Evolutionary conservation across 2,888 invertebrate genomes (phyloP).

Genomic region (Eustalomyia histrio): DNA sequence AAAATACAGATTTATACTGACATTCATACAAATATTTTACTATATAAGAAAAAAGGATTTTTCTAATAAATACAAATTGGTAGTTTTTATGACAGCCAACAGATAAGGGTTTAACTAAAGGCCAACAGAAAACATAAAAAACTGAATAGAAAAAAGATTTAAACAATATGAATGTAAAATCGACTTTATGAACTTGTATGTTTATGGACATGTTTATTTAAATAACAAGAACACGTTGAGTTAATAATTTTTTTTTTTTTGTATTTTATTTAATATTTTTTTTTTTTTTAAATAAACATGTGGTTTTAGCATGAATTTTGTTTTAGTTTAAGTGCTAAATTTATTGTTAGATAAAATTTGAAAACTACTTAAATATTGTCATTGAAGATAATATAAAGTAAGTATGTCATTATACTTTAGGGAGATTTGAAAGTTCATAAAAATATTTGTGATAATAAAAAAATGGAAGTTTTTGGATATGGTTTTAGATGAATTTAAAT

Average conservation of each 20-base stretch:
- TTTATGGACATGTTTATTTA: slow-evolving; percentile 12
- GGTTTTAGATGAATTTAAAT: no score
- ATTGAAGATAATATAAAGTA: no score
- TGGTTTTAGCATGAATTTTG: no score
- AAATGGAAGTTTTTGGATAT: no score
- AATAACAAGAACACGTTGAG: slow-evolving; percentile 11
- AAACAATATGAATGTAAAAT: slow-evolving; percentile 12
- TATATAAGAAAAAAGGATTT: slow-evolving; percentile 16
- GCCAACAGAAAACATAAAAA: slow-evolving; percentile 17
- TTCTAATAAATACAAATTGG: slow-evolving; percentile 61
- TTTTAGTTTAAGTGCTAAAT: no score
- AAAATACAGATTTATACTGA: neutral
- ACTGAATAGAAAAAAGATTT: slow-evolving; percentile 9
- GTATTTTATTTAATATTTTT: neutral
- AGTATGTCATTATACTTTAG: no score
- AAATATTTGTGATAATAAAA: no score
- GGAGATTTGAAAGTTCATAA: no score
- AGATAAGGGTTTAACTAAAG: slow-evolving; percentile 29
- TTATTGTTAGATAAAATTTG: no score
- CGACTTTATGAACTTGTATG: slow-evolving; percentile 28
- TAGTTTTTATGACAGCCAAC: slow-evolving; percentile 57
- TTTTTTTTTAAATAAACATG: no score
- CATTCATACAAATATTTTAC: no score
- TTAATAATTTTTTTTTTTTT: neutral
- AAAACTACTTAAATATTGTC: no score